Base-by-base conservation (phyloP, 1,140 invertebrate species). In the Condylostylus longicornis region DNA sequence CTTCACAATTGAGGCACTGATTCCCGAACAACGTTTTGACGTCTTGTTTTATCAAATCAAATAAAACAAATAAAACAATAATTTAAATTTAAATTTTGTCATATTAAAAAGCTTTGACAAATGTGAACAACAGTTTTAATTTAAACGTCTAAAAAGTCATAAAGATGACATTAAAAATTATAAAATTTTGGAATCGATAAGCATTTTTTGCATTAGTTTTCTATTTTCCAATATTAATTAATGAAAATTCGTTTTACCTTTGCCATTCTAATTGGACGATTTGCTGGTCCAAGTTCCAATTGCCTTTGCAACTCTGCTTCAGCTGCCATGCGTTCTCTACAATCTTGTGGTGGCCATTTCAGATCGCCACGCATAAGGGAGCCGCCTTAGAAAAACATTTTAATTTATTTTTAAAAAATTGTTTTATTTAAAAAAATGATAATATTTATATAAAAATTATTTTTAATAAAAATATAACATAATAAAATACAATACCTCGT, bases 301-400 rank as follows among this genome's bases (percentile, higher is more conserved):
- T 75, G 70, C 43, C 72, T 44, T 41, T 74, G 67, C n/a, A 75
- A 72, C 42, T 71, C 69, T 50, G 82, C 80, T 52, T 85, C 81
- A 10, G 72, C 74, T 34, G 69, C 74, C 29, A 75, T 70, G 46
- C 77, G 75, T 42, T 73, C 71, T 54, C 76, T 81, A 41, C 80
- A 76, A 28, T 69, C 67, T 50, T 70, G 71, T 45, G 81, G 83
- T 40, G 82, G 83, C 82, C 82, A 85, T 63, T 85, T 85, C 57
- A 77, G 64, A 53, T 85, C 82, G 48, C 82, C 82, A 47, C 80
- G 71, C 71, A 82, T 79, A 58, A 76, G 78, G 59, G 72, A 69
- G 51, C 78, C 79, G 64, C 76, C 71, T 74, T 53, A 27, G 25
- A 21, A 8, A 35, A 31, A 18, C 4, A 31, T 18, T 5, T 31